Percentiles rank a stretch among this genome's conserved stretches.
phyloP scores from a whole-genome alignment of 2,113 vertebrate species.

The Todiramphus saurophagus region DNA sequence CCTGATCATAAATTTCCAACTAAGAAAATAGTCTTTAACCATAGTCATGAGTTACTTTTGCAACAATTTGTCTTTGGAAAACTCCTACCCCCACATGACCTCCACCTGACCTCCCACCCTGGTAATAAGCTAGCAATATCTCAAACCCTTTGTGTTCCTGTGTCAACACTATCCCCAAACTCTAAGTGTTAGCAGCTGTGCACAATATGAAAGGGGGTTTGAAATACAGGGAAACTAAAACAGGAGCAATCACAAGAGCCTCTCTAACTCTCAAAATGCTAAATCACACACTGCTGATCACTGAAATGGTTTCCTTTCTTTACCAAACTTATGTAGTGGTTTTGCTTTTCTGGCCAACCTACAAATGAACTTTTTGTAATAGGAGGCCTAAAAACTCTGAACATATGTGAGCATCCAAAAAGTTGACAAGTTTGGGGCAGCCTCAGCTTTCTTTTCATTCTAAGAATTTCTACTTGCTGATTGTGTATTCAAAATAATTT shows the following conservation, averaged over 20 bases:
- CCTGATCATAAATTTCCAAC: slow-evolving; percentile 7
- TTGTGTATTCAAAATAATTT: background rate
- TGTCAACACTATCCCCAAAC: slow-evolving; percentile 62
- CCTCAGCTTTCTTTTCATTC: background rate
- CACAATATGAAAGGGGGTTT: slow-evolving; percentile 39
- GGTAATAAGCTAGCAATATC: slow-evolving; percentile 41
- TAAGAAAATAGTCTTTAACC: background rate
- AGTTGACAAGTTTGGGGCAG: background rate
- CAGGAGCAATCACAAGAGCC: slow-evolving; percentile 56
- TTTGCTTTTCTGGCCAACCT: slow-evolving; percentile 44
- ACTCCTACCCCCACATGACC: background rate
- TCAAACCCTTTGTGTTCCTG: slow-evolving; percentile 51
- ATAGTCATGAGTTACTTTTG: background rate
- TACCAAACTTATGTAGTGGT: slow-evolving; percentile 37
- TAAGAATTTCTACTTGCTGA: background rate
- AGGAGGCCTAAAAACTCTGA: slow-evolving; percentile 38
- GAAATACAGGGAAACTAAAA: background rate
- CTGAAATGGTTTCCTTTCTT: slow-evolving; percentile 38
- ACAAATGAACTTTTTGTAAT: slow-evolving; percentile 55
- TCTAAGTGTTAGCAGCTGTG: slow-evolving; percentile 64
- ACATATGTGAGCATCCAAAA: background rate
- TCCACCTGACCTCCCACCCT: slow-evolving; percentile 38
- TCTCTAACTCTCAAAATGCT: slow-evolving; percentile 57
- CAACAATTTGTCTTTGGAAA: slow-evolving; percentile 3
- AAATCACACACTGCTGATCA: slow-evolving; percentile 54